These are phyloP conservation scores for Taeniopygia guttata DNA, from an alignment of 2,797 vertebrate species.

Conservation along the genomic window DNA sequence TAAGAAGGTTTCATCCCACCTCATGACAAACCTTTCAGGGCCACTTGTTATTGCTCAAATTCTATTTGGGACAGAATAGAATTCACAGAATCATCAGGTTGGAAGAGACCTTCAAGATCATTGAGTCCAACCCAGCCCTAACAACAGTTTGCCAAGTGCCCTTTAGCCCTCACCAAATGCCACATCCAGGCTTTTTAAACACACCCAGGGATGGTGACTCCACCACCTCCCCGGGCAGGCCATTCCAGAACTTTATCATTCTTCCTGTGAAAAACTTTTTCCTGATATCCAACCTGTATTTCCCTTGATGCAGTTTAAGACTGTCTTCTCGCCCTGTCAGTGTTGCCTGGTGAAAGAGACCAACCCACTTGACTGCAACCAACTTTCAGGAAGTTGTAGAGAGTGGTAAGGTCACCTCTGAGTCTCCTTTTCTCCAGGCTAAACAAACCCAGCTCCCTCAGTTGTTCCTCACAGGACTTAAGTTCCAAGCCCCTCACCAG, in stretches of 20 bases:
- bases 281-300: not conserved
- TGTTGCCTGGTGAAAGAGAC: not conserved
- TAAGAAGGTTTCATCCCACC: not conserved
- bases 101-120: not conserved
- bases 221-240: not conserved
- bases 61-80: not conserved
- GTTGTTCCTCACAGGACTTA: not conserved
- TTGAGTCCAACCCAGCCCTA: not conserved
- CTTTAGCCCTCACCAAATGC: not conserved
- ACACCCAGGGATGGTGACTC: not conserved
- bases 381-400: not conserved
- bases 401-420: not conserved
- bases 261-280: not conserved
- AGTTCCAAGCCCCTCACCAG: not conserved
- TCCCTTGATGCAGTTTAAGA: not conserved
- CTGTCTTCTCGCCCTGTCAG: not conserved
- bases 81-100: not conserved
- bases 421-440: not conserved
- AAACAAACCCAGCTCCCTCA: not conserved
- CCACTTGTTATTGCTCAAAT: not conserved
- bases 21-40: not conserved
- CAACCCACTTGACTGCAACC: not conserved
- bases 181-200: not conserved
- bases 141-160: not conserved
- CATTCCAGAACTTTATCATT: not conserved